Base-by-base conservation (phyloP, 2,797 vertebrate species). In the Acipenser ruthenus region DNA sequence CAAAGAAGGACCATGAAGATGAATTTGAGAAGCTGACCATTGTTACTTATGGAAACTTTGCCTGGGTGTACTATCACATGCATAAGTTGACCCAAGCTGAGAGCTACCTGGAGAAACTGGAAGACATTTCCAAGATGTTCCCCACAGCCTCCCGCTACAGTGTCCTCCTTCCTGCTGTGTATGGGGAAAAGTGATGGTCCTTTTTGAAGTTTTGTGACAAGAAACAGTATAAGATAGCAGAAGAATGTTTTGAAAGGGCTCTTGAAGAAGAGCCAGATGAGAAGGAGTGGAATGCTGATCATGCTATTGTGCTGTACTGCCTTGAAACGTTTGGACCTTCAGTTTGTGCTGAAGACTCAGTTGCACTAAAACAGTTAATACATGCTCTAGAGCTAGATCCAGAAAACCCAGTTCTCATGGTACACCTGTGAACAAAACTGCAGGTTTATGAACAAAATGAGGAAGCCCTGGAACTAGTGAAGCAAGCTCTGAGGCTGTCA, bases 171-270 rank as follows among this genome's bases (percentile, higher is more conserved):
- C 79, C 87, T 63, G 83, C 84, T 48, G 64, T 86, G 18, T 72
- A 63, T 8, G 82, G 80, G 73, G 86, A 89, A 62, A 74, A 91
- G 75, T 90, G 87, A 8, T 91, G 87, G 88, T 77, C 87, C 9
- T 75, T 86, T 9, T 63, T 90, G 64, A 87, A 80, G 48, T 23
- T 37, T 4, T 89, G 89, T 76, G 83, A 84, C 50, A 0, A 0
- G 0, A 69, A 74, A 11, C 81, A 92, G 74, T 82, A 77, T 0
- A 23, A 77, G 6, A 82, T 62, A 68, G 87, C 91, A 60, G 80
- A 81, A 77, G 60, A 73, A 7, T 86, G 84, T 71, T 93, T 93
- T 79, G 73, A 72, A 70, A 86, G 82, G n/a, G 90, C 87, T 70
- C 63, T 93, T 67, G 61, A 78, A 66, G 18, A n/a, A 10, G 83